phyloP scores from a whole-genome alignment of 2,888 invertebrate genomes.

The Nemurella pictetii region DNA sequence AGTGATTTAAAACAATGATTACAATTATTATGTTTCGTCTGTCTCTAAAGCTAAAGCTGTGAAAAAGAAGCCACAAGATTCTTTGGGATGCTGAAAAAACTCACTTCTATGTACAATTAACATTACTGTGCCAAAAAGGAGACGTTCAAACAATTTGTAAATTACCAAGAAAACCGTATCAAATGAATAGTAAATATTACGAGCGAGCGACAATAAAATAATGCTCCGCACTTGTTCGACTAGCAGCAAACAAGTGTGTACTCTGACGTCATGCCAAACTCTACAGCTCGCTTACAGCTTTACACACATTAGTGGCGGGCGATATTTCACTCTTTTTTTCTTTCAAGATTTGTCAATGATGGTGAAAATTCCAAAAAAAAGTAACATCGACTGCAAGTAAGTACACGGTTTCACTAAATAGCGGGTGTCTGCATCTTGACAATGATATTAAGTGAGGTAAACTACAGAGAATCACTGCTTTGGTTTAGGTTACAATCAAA shows the following conservation, averaged over 20 bases:
- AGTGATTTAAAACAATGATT: constrained; percentile 29
- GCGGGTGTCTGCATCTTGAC: constrained; percentile 38
- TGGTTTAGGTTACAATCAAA: constrained; percentile 40
- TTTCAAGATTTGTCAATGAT: constrained; percentile 17
- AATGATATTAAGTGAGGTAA: constrained; percentile 35
- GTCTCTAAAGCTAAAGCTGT: constrained; percentile 44
- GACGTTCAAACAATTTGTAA: constrained; percentile 37
- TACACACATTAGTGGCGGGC: constrained; percentile 39
- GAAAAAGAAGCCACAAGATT: constrained; percentile 43
- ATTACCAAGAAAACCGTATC: constrained; percentile 37
- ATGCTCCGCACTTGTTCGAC: constrained; percentile 38
- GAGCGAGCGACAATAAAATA: constrained; percentile 38
- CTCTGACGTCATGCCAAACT: constrained; percentile 35
- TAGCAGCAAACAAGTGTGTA: constrained; percentile 39
- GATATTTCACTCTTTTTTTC: background rate
- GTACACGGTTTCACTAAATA: constrained; percentile 32
- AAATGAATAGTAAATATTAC: constrained; percentile 35
- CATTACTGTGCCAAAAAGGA: constrained; percentile 42
- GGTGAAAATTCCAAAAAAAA: constrained; percentile 16
- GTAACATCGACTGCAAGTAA: constrained; percentile 32
- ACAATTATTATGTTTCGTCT: constrained; percentile 34
- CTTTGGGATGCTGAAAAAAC: constrained; percentile 41
- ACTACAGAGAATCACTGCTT: constrained; percentile 42
- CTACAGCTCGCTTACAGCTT: constrained; percentile 36
- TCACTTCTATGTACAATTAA: constrained; percentile 42